These are phyloP conservation scores for Melanotaenia trifasciata DNA, from an alignment of 2,797 vertebrate species.

Conservation along the genomic window DNA sequence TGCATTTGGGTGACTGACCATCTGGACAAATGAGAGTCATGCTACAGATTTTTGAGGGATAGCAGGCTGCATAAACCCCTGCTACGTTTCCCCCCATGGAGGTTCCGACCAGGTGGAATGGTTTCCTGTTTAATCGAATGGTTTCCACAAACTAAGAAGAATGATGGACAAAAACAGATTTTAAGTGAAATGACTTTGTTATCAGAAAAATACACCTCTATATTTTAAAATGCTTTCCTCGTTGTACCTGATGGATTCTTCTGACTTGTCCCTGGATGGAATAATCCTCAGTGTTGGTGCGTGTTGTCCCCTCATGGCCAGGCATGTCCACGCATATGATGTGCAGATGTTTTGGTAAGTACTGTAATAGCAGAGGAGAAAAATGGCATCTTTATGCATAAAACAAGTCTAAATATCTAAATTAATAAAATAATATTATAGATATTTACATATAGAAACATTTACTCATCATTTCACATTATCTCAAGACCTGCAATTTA, in stretches of 20 bases:
- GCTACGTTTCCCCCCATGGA: conserved; percentile 97
- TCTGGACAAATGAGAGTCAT: conserved; percentile 95
- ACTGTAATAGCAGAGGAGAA: conserved; percentile 76
- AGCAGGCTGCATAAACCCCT: conserved; percentile 92
- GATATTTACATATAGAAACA: background rate
- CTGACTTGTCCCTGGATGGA: conserved; percentile 91
- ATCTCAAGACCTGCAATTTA: background rate
- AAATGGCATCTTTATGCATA: background rate
- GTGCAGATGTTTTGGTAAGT: conserved; percentile 96
- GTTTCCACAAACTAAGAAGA: conserved; percentile 90
- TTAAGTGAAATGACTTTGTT: conserved; percentile 16
- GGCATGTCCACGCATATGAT: conserved; percentile 97
- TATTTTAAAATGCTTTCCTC: background rate
- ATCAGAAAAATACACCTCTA: background rate
- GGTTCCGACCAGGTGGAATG: conserved; percentile 93
- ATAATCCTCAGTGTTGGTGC: conserved; percentile 91
- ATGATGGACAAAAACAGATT: conserved; percentile 12
- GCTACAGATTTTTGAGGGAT: conserved; percentile 91
- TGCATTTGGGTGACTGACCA: conserved; percentile 82
- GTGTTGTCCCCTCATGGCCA: conserved; percentile 94
- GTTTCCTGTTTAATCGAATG: conserved; percentile 90
- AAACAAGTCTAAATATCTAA: no score
- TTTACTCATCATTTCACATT: background rate
- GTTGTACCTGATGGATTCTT: conserved; percentile 92
- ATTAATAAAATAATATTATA: background rate